Evolutionary conservation across 2,797 vertebrate genomes (phyloP).

Genomic region (Alectoris magna): DNA sequence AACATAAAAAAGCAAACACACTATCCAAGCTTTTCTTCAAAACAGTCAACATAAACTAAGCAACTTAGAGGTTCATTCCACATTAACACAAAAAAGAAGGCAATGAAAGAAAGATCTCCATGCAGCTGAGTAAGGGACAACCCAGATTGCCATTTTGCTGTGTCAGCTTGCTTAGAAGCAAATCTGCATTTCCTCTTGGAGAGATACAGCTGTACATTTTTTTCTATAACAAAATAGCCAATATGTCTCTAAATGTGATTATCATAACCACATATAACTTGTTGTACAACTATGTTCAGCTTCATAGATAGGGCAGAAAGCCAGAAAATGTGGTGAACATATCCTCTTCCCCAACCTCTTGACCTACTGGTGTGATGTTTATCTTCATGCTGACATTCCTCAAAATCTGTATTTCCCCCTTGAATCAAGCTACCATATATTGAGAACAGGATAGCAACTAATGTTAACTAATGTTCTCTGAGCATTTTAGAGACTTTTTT

Average conservation of each 20-base stretch:
- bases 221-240: conserved; percentile 65
- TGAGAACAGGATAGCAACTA: conserved; percentile 32
- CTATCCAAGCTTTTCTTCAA: neutral
- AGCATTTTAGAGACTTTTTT: neutral
- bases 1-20: neutral
- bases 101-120: neutral
- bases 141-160: conserved; percentile 50
- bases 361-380: conserved; percentile 68
- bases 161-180: conserved; percentile 56
- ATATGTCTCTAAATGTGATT: conserved; percentile 71
- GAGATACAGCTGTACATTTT: conserved; percentile 60
- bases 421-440: conserved; percentile 64
- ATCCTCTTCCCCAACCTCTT: conserved; percentile 69
- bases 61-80: neutral
- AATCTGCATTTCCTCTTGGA: conserved; percentile 58
- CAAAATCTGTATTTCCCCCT: conserved; percentile 66
- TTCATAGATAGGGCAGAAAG: conserved; percentile 65
- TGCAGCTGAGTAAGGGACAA: conserved; percentile 33
- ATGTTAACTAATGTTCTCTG: neutral
- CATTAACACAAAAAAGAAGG: neutral
- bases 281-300: conserved; percentile 24
- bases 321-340: conserved; percentile 74
- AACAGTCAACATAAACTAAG: neutral
- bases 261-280: conserved; percentile 68
- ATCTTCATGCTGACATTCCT: conserved; percentile 75